phyloP scores from a whole-genome alignment of 2,113 vertebrate genomes.

The Tragulus kanchil region DNA sequence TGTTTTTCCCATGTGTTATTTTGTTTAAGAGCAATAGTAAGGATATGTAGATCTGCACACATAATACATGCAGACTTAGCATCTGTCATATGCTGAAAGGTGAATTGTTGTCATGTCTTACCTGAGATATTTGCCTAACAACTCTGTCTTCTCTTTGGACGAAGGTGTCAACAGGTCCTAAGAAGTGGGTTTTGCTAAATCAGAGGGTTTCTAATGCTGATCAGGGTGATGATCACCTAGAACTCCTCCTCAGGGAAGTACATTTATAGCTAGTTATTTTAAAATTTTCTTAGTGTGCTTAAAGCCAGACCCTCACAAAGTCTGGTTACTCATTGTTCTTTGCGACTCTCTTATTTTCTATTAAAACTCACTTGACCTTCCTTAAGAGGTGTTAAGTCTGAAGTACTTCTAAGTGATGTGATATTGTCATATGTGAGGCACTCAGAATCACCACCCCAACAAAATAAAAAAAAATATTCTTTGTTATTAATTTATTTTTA shows the following conservation, averaged over 20 bases:
- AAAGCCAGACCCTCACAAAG: background rate
- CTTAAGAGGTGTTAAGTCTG: background rate
- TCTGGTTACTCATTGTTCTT: background rate
- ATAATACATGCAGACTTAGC: background rate
- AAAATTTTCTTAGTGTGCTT: background rate
- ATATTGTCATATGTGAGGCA: background rate
- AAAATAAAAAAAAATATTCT: rapidly evolving
- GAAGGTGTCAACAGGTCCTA: background rate
- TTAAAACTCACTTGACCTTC: background rate
- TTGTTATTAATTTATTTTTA: too few species aligned
- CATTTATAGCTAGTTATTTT: background rate
- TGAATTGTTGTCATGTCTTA: background rate
- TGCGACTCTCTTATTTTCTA: background rate
- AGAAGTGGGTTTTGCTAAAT: background rate
- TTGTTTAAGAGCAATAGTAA: background rate
- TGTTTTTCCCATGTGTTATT: background rate
- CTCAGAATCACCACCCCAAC: background rate
- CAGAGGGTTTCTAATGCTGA: background rate
- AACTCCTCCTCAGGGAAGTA: background rate
- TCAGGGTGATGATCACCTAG: background rate
- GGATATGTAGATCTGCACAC: rapidly evolving
- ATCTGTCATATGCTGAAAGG: background rate
- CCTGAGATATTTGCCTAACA: background rate
- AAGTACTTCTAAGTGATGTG: background rate
- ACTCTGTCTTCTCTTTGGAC: background rate